A percentile compares a stretch with the other conserved stretches of the same genome.
These are phyloP conservation scores for Megatriorchis doriae DNA, from an alignment of 2,113 vertebrate genomes.

Conservation along the genomic window DNA sequence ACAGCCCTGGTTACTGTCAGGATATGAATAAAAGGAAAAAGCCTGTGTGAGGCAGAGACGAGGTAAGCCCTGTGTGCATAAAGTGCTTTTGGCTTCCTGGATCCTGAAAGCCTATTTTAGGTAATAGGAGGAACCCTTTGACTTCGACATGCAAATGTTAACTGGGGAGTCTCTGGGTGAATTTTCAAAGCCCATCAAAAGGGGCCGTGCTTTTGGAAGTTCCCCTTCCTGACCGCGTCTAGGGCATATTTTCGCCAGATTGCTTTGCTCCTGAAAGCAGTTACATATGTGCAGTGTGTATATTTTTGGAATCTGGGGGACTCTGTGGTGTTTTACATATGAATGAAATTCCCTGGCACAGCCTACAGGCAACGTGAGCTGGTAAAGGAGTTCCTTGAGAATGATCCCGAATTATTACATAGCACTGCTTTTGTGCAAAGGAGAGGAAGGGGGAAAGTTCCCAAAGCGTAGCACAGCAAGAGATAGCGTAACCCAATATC, in stretches of 20 bases:
- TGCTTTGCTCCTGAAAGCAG: neutral
- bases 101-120: neutral
- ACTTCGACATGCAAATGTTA: accelerated
- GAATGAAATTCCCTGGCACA: neutral
- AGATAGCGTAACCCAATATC: neutral
- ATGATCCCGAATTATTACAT: accelerated
- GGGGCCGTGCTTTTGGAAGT: neutral
- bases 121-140: neutral
- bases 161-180: neutral
- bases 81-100: neutral
- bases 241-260: neutral
- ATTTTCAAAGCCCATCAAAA: neutral
- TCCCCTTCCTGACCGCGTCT: neutral
- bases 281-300: neutral
- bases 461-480: neutral
- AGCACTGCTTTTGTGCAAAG: neutral
- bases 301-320: neutral
- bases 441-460: neutral
- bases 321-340: neutral
- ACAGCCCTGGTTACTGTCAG: neutral
- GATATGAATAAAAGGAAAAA: neutral
- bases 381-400: neutral
- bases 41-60: neutral
- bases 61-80: neutral
- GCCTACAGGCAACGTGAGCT: neutral